These are phyloP conservation scores for Channallabes apus DNA, from an alignment of 2,797 vertebrate genomes.

Conservation along the genomic window DNA sequence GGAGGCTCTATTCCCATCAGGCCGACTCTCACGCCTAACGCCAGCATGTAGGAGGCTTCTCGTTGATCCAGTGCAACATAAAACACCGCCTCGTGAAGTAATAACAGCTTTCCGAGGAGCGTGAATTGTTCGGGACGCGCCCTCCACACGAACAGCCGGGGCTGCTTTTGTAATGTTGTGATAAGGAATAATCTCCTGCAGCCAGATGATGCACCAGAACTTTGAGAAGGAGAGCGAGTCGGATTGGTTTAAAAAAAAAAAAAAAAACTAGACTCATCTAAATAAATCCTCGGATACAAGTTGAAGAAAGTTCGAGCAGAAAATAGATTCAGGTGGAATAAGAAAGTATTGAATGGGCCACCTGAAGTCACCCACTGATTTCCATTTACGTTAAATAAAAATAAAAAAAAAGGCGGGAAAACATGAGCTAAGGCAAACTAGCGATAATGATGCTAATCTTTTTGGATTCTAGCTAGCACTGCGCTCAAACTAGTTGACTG, in stretches of 20 bases:
- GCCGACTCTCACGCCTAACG: neutral
- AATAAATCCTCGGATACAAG: neutral
- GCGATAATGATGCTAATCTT: neutral
- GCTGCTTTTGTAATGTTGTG: neutral
- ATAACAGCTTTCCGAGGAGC: constrained; percentile 16
- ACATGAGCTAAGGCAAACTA: neutral
- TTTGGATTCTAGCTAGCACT: neutral
- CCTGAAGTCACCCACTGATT: neutral
- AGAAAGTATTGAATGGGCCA: neutral
- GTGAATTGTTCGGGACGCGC: constrained; percentile 2
- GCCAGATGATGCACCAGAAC: constrained; percentile 1
- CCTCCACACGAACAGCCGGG: neutral
- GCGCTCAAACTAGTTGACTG: neutral
- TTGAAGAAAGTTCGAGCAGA: neutral
- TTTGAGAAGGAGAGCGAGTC: neutral
- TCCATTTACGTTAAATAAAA: neutral
- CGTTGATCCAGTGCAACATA: neutral
- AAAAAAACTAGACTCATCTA: neutral
- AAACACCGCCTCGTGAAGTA: neutral
- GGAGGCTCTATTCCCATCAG: neutral
- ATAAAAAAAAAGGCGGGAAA: neutral
- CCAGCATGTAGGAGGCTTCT: constrained; percentile 8
- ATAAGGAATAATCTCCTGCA: constrained; percentile 23
- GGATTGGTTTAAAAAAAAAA: neutral
- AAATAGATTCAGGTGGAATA: neutral